Evolutionary conservation across 2,888 invertebrate genomes (phyloP), one percentile per base, ranked within the genome.

Genomic region (Orchesella flavescens): DNA sequence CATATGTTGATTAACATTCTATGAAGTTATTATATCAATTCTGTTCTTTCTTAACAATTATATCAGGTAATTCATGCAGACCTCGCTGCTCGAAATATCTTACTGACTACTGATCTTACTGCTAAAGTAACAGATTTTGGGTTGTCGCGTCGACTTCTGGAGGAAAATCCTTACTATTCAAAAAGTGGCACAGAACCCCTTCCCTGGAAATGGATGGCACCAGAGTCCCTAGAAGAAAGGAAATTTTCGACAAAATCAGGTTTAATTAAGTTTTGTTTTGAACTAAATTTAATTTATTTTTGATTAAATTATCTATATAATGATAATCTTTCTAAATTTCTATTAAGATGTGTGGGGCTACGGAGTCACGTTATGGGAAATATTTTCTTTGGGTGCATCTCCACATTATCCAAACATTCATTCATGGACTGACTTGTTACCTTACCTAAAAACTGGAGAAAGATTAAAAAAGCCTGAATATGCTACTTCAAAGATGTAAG

Each of bases 121-220:
- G 24, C 68, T 1, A 76, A 76, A 57, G 43, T 76, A 12, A 76
- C 76, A 0, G 76, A 76, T 21, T 76, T 76, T 21, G 76, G 76
- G 0, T 44, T 76, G n/a, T 76, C 76, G 13, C 49, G 76, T 10
- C 55, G 72, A 13, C 17, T 57, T 19, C n/a, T 68, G 19, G 43
- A 53, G 7, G 75, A 66, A 9, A 17, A 76, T 13, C 17, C 53
- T 10, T 15, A 34, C 4, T 76, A 76, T 19, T 15, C 68, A 10
- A 76, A 76, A 57, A 19, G 12, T 15, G 68, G 68, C 5, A 13
- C 15, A 13, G 76, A 76, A 76, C 76, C 76, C 15, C 59, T 76
- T 43, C 76, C 76, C 2, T 76, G 68, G 68, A 66, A 68, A 57
- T 76, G 76, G 76, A n/a, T 76, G 15, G 34, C 68, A 13, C 61